Evolutionary conservation across 2,113 vertebrate genomes (phyloP).

Genomic region (Channa argus): DNA sequence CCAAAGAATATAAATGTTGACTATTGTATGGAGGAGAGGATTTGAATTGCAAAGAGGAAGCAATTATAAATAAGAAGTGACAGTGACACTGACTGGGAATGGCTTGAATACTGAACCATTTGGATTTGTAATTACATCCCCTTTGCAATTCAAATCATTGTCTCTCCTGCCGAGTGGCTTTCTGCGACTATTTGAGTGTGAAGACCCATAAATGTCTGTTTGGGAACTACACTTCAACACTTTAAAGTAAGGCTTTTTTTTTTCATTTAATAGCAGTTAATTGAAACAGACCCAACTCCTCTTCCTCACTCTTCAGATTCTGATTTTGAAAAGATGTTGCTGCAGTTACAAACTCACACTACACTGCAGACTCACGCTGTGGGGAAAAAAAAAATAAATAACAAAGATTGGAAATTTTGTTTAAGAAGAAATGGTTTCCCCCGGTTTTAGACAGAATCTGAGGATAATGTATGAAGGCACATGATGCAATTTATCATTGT

Average conservation of each 20-base stretch:
- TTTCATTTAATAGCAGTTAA: slow-evolving; percentile 12
- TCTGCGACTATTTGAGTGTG: slow-evolving; percentile 24
- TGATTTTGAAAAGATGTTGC: neutral
- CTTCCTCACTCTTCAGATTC: neutral
- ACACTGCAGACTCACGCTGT: too few species aligned
- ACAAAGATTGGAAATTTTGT: neutral
- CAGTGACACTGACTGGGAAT: slow-evolving; percentile 44
- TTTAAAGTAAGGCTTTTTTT: slow-evolving; percentile 32
- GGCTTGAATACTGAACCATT: slow-evolving; percentile 53
- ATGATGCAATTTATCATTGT: slow-evolving; percentile 57
- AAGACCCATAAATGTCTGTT: slow-evolving; percentile 22
- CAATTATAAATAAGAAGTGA: slow-evolving; percentile 49
- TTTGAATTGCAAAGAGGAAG: slow-evolving; percentile 65
- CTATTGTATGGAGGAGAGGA: slow-evolving; percentile 14
- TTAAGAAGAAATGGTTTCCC: neutral
- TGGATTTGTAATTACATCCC: slow-evolving; percentile 59
- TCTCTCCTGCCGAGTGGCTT: slow-evolving; percentile 23
- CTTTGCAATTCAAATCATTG: slow-evolving; percentile 67
- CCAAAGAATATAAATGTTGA: slow-evolving; percentile 47
- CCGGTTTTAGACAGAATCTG: slow-evolving; percentile 28
- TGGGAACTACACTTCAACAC: slow-evolving; percentile 13
- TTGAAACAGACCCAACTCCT: slow-evolving; percentile 28
- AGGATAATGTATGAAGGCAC: slow-evolving; percentile 44
- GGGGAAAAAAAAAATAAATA: slow-evolving; percentile 34
- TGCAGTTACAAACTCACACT: neutral